Conservation (phyloP, 2,113 vertebrate species). For the Platycercus adscitus region DNA sequence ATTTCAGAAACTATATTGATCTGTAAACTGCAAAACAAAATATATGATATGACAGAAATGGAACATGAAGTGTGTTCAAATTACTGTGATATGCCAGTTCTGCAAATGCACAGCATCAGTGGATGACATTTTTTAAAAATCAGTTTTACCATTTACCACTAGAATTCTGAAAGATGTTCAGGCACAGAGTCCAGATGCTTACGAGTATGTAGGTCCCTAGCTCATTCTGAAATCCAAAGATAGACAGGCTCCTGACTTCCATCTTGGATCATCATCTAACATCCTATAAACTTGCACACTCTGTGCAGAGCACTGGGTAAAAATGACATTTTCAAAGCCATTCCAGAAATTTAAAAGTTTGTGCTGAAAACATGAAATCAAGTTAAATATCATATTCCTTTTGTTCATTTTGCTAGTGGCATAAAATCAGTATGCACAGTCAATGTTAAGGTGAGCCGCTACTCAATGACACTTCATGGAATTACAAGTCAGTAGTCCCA, state of each 20-base stretch:
- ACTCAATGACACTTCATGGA: not conserved
- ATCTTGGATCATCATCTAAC: not conserved
- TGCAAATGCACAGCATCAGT: not conserved
- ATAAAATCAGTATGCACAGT: not conserved
- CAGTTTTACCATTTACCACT: not conserved
- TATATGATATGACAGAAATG: not conserved
- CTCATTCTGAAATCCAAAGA: not conserved
- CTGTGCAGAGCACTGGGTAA: not conserved
- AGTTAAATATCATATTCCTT: not conserved
- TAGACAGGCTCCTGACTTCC: not conserved
- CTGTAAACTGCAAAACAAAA: not conserved
- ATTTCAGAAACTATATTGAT: not conserved
- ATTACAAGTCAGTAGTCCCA: not conserved
- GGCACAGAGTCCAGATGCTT: not conserved
- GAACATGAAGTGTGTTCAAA: not conserved
- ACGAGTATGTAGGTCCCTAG: not conserved
- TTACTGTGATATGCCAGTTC: not conserved
- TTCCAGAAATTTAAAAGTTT: not conserved
- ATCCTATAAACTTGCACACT: not conserved
- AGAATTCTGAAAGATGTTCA: constrained; percentile 2
- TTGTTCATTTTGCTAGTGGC: not conserved
- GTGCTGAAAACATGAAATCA: not conserved
- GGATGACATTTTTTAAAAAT: not conserved
- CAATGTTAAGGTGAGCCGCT: not conserved
- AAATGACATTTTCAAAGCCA: not conserved